Conservation (phyloP, 2,797 vertebrate genomes). For the Paratrypauchen microcephalus region DNA sequence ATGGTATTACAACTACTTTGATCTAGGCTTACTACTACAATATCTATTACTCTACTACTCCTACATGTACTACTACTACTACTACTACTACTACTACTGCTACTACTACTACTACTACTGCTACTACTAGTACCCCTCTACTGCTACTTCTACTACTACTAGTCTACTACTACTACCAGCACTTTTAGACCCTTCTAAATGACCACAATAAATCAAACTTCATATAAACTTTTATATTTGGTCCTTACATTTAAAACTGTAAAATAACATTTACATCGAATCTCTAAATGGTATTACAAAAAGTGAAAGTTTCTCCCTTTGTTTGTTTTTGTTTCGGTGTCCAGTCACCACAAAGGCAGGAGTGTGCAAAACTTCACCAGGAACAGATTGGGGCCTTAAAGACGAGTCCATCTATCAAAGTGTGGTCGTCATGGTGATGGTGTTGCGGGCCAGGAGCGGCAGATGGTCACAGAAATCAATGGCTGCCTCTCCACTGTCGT, state of each 20-base stretch:
- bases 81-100: no score
- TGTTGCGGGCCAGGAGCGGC: constrained; percentile 46
- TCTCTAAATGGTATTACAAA: background rate
- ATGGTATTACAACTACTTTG: background rate
- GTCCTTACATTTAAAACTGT: background rate
- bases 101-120: no score
- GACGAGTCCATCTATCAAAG: constrained; percentile 58
- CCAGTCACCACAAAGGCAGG: constrained; percentile 35
- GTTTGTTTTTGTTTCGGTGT: constrained; percentile 19
- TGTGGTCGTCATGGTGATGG: constrained; percentile 63
- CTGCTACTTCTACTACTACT: no score
- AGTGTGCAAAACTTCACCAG: constrained; percentile 15
- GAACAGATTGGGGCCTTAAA: constrained; percentile 65
- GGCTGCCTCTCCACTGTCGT: constrained; percentile 51
- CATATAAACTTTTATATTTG: background rate
- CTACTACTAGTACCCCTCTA: no score
- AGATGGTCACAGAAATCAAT: constrained; percentile 71
- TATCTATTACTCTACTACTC: no score
- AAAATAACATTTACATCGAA: background rate
- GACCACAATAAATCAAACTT: background rate
- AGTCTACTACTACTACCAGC: no score
- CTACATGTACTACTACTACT: no score
- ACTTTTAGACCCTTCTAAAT: background rate
- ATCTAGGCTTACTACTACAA: no score
- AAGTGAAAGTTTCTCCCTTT: background rate